Evolutionary conservation across 1,140 invertebrate genomes (phyloP).

Genomic region (Temnothorax curvispinosus): DNA sequence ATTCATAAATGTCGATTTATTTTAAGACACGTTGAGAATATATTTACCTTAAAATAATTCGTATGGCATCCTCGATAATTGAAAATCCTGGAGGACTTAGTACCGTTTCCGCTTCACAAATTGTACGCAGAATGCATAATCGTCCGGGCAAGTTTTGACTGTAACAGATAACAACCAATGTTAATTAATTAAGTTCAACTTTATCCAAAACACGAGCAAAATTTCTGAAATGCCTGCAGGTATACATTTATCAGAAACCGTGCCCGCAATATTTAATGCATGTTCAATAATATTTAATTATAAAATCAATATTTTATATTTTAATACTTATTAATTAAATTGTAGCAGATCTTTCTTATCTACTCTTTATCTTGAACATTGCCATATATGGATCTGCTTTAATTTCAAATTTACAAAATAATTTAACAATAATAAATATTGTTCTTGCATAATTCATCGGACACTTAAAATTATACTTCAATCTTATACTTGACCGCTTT

Average conservation of each 20-base stretch:
- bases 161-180: conserved; percentile 61
- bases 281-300: conserved; percentile 1
- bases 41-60: conserved; percentile 88
- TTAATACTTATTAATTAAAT: neutral
- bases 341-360: neutral
- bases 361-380: neutral
- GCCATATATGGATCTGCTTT: neutral
- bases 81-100: conserved; percentile 87
- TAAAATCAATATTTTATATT: neutral
- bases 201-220: neutral
- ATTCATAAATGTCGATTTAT: neutral
- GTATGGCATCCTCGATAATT: conserved; percentile 89
- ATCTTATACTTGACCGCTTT: neutral
- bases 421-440: neutral
- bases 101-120: conserved; percentile 89
- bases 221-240: neutral
- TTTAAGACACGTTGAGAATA: neutral
- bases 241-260: neutral
- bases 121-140: conserved; percentile 88
- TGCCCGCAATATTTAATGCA: neutral
- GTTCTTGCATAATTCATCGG: neutral
- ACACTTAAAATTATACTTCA: conserved; percentile 4
- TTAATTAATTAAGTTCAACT: conserved; percentile 1
- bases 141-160: conserved; percentile 89
- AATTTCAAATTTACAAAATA: neutral